Percentiles rank a stretch among this genome's conserved stretches.
Evolutionary conservation across 2,888 invertebrate genomes (phyloP).

Genomic region (Rotaria magnacalcarata): DNA sequence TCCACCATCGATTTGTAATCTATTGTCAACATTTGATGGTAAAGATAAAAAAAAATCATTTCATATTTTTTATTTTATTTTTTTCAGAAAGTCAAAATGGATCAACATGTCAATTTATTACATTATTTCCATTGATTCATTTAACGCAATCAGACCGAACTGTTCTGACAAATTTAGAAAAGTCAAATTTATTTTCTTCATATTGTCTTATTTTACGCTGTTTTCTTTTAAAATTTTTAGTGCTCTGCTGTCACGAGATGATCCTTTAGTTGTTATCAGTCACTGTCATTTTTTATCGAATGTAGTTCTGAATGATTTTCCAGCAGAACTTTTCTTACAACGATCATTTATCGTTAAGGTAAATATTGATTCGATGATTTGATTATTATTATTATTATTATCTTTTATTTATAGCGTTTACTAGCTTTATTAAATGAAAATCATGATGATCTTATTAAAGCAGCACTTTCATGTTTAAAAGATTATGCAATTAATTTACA

Average conservation of each 20-base stretch:
- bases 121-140: neutral
- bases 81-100: neutral
- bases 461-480: conserved; percentile 27
- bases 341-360: neutral
- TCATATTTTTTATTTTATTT: neutral
- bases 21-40: neutral
- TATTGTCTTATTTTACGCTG: neutral
- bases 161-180: conserved; percentile 13
- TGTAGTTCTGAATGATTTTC: conserved; percentile 24
- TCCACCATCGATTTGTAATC: neutral
- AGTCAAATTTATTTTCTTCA: neutral
- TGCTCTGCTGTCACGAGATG: neutral
- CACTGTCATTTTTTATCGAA: conserved; percentile 27
- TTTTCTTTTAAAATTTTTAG: neutral
- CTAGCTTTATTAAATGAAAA: conserved; percentile 22
- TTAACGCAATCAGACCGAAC: conserved; percentile 9
- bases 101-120: neutral
- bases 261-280: neutral
- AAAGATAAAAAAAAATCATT: neutral
- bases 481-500: neutral
- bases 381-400: neutral
- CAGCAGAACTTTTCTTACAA: conserved; percentile 8
- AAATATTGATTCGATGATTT: neutral
- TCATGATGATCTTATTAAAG: neutral
- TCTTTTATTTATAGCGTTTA: conserved; percentile 1